Base-by-base conservation (phyloP, 2,888 invertebrate species). In the Escarpia spicata region DNA sequence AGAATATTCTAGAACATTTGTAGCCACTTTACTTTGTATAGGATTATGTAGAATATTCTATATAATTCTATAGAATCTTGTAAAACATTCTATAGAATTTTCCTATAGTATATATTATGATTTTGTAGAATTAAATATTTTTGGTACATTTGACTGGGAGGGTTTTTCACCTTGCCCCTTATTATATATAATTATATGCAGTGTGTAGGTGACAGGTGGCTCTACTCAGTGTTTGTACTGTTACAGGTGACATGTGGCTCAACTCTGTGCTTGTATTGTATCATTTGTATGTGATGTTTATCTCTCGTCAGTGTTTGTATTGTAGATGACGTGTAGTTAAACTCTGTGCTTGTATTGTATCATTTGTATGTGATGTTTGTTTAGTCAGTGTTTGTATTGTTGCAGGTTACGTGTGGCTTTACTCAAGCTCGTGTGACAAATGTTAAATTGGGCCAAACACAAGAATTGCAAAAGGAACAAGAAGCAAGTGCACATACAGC, bases 391-490 rank as follows among this genome's bases (percentile, higher is more conserved):
- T 75, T 75, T 75, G 75, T 91, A 91, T 31, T 91, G 91, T 91
- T 91, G 91, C 31, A 91, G 91, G 26, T 31, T 6, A 91, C 26
- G 26, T 91, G 31, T 26, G 91, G 91, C 91, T 91, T 6, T 91
- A 6, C 31, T 91, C 6, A 91, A 9, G 91, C 91, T 91, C 52
- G 10, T 12, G 91, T 91, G 91, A 91, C 91, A 91, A 91, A 31
- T 91, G 31, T 8, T 91, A 31, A 91, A 91, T 91, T 91, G 91
- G 91, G 31, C 91, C 91, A 91, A 19, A 26, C 6, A 91, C 91
- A 91, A 91, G 19, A 91, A 8, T 91, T 8, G 6, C 91, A 91
- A 31, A 91, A 91, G 31, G 31, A 91, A 91, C 91, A 26, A 91
- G 91, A 91, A 91, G 91, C n/a, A 6, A 91, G 2, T n/a, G 43